phyloP scores from a whole-genome alignment of 2,797 vertebrate genomes.

The Acanthopagrus latus region DNA sequence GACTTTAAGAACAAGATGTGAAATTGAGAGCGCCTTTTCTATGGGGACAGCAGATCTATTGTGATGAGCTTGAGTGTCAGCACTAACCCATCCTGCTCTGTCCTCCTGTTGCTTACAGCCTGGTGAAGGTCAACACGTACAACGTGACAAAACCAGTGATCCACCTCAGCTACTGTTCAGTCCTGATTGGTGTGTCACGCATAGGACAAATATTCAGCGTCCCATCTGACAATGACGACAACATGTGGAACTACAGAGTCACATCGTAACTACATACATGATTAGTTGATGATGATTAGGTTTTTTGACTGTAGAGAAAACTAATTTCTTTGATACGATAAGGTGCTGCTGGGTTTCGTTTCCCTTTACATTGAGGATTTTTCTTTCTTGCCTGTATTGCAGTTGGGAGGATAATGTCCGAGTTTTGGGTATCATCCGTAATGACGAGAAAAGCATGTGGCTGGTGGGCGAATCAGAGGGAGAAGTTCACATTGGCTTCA shows the following conservation, averaged over 20 bases:
- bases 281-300: no score
- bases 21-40: not conserved
- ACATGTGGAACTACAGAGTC: no score
- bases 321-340: no score
- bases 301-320: no score
- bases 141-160: accelerated
- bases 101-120: constrained; percentile 51
- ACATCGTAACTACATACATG: not conserved
- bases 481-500: constrained; percentile 46
- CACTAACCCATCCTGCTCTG: not conserved
- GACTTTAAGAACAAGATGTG: not conserved
- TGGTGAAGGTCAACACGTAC: constrained; percentile 69
- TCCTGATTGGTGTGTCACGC: constrained; percentile 56
- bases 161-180: constrained; percentile 60
- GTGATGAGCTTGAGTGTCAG: not conserved
- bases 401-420: accelerated
- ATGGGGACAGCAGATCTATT: not conserved
- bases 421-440: constrained; percentile 36
- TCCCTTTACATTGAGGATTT: not conserved
- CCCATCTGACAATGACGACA: accelerated
- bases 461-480: constrained; percentile 14
- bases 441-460: constrained; percentile 80
- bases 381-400: constrained; percentile 13
- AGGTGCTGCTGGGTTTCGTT: not conserved
- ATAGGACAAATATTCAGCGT: not conserved